Base-by-base conservation (phyloP, 2,888 invertebrate genomes). In the Cephalotes varians region DNA sequence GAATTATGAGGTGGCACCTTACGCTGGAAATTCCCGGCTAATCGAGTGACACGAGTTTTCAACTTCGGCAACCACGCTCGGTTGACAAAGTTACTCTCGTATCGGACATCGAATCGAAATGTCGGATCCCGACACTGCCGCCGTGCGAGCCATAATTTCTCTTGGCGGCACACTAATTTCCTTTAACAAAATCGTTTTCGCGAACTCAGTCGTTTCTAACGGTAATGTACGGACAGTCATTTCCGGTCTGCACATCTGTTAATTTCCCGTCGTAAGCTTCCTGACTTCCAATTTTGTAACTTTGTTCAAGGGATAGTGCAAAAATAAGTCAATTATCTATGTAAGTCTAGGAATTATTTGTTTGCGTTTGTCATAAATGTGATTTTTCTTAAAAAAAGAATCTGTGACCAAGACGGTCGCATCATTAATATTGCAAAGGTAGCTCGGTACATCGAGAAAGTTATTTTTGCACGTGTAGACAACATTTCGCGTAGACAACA, bases 31-130 rank as follows among this genome's bases (percentile, higher is more conserved):
- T 56, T 62, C 4, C 31, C 44, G 25, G 44, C 18, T 72, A 72
- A 79, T 79, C 77, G 72, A 56, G 21, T 56, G 72, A 49, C 77
- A 77, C 44, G 77, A 79, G 72, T 79, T 79, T 79, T 79, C 72
- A 72, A 71, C 77, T 72, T 79, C 12, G 72, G 56, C 34, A 56
- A 72, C 40, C 77, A 56, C 54, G 18, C 18, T 67, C 28, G 69
- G 49, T 25, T 56, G 72, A 79, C 77, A 56, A 71, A 72, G 72
- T 79, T 72, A 56, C 56, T 44, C 40, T 18, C 54, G 77, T 77
- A 77, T 77, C 77, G 77, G 31, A 72, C 77, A 56, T 77, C 72
- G 77, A 77, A 77, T 77, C 77, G 71, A 18, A 54, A 77, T 77
- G 77, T 71, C 72, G 56, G 40, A 71, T 71, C 31, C 31, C 72